A percentile compares a stretch with the other conserved stretches of the same genome.
Conservation (phyloP, 1,140 invertebrate genomes). For the Parapsyche elsis region DNA sequence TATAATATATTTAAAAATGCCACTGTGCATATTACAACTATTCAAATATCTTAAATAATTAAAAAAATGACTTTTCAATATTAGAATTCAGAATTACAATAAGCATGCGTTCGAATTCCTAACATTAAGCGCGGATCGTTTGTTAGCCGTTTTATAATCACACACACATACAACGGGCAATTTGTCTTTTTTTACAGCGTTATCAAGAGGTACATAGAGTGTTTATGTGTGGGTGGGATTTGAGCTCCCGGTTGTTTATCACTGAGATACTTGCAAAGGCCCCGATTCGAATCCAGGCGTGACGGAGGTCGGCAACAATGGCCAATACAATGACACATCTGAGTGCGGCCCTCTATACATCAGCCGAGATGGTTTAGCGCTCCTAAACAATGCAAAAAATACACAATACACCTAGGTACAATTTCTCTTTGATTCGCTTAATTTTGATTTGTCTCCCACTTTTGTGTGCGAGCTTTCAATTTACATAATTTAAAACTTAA, state of each 20-base stretch:
- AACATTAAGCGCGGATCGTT: neutral
- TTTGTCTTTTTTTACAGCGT: neutral
- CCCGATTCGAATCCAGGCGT: constrained; percentile 43
- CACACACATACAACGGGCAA: neutral
- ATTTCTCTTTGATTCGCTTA: too few species aligned
- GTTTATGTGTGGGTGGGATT: neutral
- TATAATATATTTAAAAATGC: neutral
- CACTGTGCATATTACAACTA: neutral
- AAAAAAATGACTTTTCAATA: neutral
- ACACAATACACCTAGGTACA: too few species aligned
- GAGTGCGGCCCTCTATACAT: neutral
- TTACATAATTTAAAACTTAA: too few species aligned
- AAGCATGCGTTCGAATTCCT: too few species aligned
- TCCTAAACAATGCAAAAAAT: neutral
- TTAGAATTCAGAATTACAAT: too few species aligned
- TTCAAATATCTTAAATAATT: neutral
- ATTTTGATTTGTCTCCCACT: too few species aligned
- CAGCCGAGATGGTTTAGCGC: neutral
- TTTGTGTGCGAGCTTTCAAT: too few species aligned
- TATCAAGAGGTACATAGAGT: neutral
- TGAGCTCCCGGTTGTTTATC: constrained; percentile 34
- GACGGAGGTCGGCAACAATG: constrained; percentile 48
- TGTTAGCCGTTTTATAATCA: neutral
- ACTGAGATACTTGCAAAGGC: constrained; percentile 21
- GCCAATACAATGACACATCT: constrained; percentile 43